These are phyloP conservation scores for Drosophila quinaria DNA, from an alignment of 2,888 invertebrate species.

Conservation along the genomic window DNA sequence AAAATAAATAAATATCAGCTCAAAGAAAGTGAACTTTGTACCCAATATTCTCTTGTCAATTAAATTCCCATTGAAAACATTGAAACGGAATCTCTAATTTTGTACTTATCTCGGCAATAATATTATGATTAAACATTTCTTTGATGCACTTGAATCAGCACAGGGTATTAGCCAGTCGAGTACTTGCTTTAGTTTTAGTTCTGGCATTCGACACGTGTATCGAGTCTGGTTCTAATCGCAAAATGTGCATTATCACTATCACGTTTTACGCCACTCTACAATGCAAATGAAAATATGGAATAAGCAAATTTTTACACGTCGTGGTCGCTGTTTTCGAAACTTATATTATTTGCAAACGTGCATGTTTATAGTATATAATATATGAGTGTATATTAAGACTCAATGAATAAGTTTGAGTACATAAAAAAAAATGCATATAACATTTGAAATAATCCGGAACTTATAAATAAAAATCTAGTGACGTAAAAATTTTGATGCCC, in stretches of 20 bases:
- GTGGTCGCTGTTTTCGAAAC: constrained; percentile 1
- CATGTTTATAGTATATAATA: neutral
- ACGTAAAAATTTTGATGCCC: too few relatives aligned
- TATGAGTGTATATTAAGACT: neutral
- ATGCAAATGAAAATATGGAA: constrained; percentile 5
- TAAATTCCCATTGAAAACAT: neutral
- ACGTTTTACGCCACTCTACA: constrained; percentile 31
- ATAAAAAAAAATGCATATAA: neutral
- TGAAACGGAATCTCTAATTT: too few relatives aligned
- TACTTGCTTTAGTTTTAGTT: neutral
- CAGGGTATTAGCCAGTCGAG: neutral
- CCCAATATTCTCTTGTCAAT: neutral
- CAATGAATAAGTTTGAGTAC: neutral
- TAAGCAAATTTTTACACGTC: constrained; percentile 28
- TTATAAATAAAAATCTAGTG: too few relatives aligned
- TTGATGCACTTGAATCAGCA: neutral
- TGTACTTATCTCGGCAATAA: too few relatives aligned
- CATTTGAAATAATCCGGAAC: neutral
- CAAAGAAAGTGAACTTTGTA: neutral
- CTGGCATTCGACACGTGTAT: constrained; percentile 31
- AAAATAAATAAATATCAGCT: neutral
- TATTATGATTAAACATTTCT: neutral
- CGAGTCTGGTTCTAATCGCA: constrained; percentile 35
- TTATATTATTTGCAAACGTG: neutral
- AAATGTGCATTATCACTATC: constrained; percentile 27